Base-by-base conservation (phyloP, 2,888 invertebrate species). In the Yponomeuta sedellus region DNA sequence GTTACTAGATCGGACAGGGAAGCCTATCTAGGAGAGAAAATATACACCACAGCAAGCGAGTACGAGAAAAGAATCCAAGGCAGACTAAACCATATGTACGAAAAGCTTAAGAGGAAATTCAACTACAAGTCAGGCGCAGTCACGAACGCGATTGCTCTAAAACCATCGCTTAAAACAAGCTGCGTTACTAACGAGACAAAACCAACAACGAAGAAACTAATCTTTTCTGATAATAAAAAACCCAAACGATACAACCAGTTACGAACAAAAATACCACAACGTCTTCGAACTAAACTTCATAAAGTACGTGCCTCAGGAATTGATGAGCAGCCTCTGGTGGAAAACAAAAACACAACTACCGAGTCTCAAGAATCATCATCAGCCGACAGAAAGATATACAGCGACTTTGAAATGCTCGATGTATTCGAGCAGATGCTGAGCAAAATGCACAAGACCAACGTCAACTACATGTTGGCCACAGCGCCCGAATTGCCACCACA, bases 341-440 rank as follows among this genome's bases (percentile, higher is more conserved):
- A 12, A 52, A 52, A 12, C 16, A 12, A 52, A 12, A 52, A 52
- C 4, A 16, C 44, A 16, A 16, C 4, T 5, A 5, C 12, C 44
- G 44, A 52, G 44, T 52, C 44, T 52, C 16, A 52, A 52, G 16
- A 34, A 34, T 34, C 16, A 34, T 34, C 16, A 52, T 4, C 1
- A 12, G 44, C 12, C 16, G 4, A 0, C 44, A 52, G 16, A 16
- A 52, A 52, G 12, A 52, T 52, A 0, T 1, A 52, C 44, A 52
- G 16, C 44, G 44, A 52, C 16, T 52, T 52, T 52, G 44, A 52
- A 16, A 52, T 52, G 44, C 44, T 52, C 12, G 16, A 52, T 12
- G 44, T 52, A 52, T 52, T 52, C 44, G 44, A 52, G 16, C 44
- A 52, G 44, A 52, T 75, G 40, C 66, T 76, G n/a, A 70, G 63